phyloP scores from a whole-genome alignment of 2,797 vertebrate genomes.

The Syngnathus acus region DNA sequence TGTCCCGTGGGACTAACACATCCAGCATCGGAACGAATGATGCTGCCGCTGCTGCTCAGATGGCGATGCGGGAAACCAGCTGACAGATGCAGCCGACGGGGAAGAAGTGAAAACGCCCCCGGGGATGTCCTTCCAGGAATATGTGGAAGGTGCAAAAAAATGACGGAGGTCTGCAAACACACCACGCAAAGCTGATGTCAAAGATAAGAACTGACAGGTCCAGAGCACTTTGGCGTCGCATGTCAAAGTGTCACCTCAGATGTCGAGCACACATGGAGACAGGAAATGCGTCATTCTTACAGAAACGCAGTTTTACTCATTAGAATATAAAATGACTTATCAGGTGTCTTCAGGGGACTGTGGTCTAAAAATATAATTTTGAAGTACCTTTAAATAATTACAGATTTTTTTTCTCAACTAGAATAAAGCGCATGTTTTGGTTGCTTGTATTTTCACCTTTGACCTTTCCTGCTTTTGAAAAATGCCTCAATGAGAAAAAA shows the following conservation, averaged over 20 bases:
- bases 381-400: too few species aligned
- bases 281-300: too few species aligned
- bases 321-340: neutral
- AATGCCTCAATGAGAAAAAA: neutral
- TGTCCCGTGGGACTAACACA: conserved; percentile 14
- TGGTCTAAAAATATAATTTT: neutral
- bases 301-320: neutral
- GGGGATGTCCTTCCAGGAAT: neutral
- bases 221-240: neutral
- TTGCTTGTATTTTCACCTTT: neutral
- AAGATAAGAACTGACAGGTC: neutral
- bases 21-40: conserved; percentile 61
- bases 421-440: neutral
- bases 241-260: neutral
- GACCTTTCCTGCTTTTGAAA: conserved; percentile 3
- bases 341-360: neutral
- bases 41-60: conserved; percentile 22
- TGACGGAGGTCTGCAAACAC: neutral
- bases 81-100: conserved; percentile 12
- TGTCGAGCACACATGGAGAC: neutral
- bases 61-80: conserved; percentile 22
- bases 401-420: neutral
- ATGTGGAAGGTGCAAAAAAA: neutral
- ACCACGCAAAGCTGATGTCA: neutral
- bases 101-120: too few species aligned